Percentiles rank a stretch among this genome's conserved stretches.
Conservation (phyloP, 2,888 invertebrate genomes). For the Nasonovia ribisnigri region DNA sequence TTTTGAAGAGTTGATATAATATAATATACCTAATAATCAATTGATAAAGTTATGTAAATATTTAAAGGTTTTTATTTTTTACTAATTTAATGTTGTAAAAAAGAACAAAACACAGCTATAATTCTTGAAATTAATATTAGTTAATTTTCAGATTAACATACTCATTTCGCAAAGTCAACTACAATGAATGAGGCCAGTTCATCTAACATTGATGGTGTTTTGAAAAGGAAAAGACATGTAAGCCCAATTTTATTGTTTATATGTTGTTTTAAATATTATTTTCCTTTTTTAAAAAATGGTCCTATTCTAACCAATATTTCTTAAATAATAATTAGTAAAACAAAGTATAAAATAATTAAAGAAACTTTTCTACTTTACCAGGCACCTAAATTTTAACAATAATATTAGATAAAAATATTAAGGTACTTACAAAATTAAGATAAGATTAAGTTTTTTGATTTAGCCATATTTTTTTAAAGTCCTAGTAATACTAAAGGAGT, state of each 20-base stretch:
- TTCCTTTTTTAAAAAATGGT: no score
- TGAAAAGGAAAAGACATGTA: constrained; percentile 61
- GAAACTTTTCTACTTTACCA: no score
- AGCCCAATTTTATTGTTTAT: background rate
- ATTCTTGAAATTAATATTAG: background rate
- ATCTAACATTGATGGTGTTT: constrained; percentile 47
- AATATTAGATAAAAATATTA: background rate
- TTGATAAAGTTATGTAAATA: no score
- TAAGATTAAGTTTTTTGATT: background rate
- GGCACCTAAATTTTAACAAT: no score
- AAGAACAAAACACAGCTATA: background rate
- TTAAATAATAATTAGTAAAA: background rate
- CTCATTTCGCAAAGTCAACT: background rate
- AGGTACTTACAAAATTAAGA: background rate
- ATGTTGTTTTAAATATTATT: background rate
- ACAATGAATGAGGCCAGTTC: constrained; percentile 54
- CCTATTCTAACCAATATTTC: background rate
- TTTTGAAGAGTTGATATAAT: background rate
- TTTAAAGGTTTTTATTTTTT: background rate
- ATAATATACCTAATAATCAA: background rate
- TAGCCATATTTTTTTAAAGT: background rate
- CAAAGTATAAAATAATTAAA: background rate
- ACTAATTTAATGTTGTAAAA: background rate
- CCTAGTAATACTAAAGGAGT: background rate
- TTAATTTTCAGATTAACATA: constrained; percentile 41